These are phyloP conservation scores for Taxidea taxus DNA, from an alignment of 2,113 vertebrate species.

Conservation along the genomic window DNA sequence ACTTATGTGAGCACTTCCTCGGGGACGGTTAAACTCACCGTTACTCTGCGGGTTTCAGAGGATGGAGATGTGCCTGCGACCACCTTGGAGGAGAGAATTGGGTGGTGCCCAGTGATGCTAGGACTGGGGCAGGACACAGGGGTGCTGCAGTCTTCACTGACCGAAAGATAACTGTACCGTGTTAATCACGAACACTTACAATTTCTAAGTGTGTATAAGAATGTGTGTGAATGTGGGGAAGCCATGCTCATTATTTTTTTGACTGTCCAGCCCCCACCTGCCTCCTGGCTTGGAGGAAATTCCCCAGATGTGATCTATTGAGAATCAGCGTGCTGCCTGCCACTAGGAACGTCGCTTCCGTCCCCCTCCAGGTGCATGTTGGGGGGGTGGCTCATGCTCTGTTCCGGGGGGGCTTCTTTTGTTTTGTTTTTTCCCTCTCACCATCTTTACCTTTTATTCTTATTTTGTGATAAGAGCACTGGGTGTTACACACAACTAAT, in stretches of 20 bases:
- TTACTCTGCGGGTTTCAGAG: background rate
- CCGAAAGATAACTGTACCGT: background rate
- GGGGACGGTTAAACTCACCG: background rate
- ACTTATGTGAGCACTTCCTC: too few species aligned
- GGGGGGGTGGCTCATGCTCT: background rate
- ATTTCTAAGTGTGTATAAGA: background rate
- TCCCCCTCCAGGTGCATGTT: background rate
- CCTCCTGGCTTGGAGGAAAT: background rate
- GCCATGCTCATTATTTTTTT: background rate
- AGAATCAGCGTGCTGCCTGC: background rate
- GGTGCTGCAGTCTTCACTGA: background rate
- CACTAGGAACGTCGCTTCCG: background rate
- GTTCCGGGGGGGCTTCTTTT: background rate
- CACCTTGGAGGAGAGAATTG: background rate
- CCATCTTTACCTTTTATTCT: background rate
- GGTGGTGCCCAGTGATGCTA: background rate
- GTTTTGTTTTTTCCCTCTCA: background rate
- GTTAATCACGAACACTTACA: background rate
- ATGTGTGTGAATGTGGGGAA: background rate
- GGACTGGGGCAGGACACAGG: background rate
- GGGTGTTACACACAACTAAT: background rate
- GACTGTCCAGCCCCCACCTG: background rate
- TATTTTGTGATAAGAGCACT: background rate
- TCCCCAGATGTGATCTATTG: too few species aligned
- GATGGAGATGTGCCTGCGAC: background rate